Evolutionary conservation across 2,888 invertebrate genomes (phyloP), one percentile per base, ranked within the genome.

Genomic region (Agrilus cyanescens): DNA sequence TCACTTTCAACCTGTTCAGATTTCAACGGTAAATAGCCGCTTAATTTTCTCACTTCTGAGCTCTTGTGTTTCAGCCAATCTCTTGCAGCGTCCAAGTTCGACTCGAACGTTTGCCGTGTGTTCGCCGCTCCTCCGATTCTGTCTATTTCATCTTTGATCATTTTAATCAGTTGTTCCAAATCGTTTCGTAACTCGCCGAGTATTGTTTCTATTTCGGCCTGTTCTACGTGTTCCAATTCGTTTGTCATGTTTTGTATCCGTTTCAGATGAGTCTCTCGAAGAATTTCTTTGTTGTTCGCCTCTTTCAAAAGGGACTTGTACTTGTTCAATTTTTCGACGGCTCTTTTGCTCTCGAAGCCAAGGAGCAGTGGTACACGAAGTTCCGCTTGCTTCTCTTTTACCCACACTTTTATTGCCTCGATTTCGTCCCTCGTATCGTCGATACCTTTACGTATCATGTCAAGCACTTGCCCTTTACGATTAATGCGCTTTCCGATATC

Each of bases 401-500:
- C 77, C 89, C 89, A 90, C 55, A 81, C 78, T 50, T 85, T 76
- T 43, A 84, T 78, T 49, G 83, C 80, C 38, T 78, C 78, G 20
- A 91, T 85, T 68, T 91, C 90, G 44, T 76, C 76, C 58, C 79
- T 78, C 1, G 87, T 84, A 2, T 82, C 81, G 48, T 88, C 85
- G 42, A 87, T 82, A 29, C 85, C 86, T 60, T 85, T 87, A 54
- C 82, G 79, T 0, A 89, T 85, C 50, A 83, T 84, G 56, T 89
- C 87, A 38, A 91, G 66, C 50, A 90, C 78, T 66, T 89, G 86
- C 0, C 80, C 68, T 62, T 90, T 91, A 40, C 91, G 77, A 60
- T 86, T 85, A 38, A 90, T 75, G 41, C 89, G 78, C 61, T 90
- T 91, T 1, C 80, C 76, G 1, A 90, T 77, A 57, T 93, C 91